Evolutionary conservation across 2,797 vertebrate genomes (phyloP).

Genomic region (Scyliorhinus canicula): DNA sequence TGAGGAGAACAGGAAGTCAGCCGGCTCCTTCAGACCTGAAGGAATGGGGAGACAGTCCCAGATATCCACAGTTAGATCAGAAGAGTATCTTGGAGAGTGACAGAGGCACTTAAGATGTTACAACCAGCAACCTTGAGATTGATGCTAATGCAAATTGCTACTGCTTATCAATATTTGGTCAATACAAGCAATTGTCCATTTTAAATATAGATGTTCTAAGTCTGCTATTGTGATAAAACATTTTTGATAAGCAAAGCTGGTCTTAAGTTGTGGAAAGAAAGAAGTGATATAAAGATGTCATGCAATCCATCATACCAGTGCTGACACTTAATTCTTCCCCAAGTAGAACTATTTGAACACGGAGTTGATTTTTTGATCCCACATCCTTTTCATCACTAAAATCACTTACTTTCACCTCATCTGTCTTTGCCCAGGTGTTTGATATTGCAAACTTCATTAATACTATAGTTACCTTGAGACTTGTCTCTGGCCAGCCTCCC

Average conservation of each 20-base stretch:
- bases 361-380: neutral
- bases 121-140: neutral
- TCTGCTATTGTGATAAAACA: neutral
- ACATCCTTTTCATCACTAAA: neutral
- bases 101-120: neutral
- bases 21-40: neutral
- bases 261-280: neutral
- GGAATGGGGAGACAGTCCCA: neutral
- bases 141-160: neutral
- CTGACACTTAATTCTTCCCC: neutral
- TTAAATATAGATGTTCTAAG: neutral
- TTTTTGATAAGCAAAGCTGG: neutral
- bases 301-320: neutral
- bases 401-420: neutral
- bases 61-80: neutral
- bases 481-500: neutral
- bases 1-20: neutral
- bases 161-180: neutral
- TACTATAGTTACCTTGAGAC: neutral
- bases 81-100: neutral
- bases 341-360: neutral
- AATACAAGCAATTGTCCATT: neutral
- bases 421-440: neutral
- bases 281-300: neutral
- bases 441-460: neutral